Base-by-base conservation (phyloP, 2,113 vertebrate species). In the Penelope pileata region DNA sequence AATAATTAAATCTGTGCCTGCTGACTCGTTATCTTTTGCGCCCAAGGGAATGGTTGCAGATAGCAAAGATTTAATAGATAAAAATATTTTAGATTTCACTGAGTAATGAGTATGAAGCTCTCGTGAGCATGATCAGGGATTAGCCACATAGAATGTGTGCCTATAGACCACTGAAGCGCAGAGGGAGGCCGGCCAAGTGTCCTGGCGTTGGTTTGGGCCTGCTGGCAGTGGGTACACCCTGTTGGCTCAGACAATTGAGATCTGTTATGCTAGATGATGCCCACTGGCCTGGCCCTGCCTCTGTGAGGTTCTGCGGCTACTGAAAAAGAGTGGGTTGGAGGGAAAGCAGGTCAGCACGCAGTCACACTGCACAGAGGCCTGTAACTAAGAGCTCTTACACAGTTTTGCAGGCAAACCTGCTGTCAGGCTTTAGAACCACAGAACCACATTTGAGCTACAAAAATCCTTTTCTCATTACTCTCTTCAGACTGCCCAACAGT, bases 1-100 rank as follows among this genome's bases (percentile, higher is more conserved):
- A 91, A 70, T 96, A 89, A 95, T 95, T 95, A 76, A 87, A 76
- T 59, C 83, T 94, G 51, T 64, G 90, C 80, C 84, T 77, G 86
- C 86, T 96, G 94, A 90, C 81, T 96, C 86, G 53, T 74, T 88
- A 56, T 90, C 88, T 95, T 34, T 69, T 76, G 78, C 56, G 66
- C 81, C 48, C 90, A 32, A 29, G 83, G 70, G 92, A 96, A 86
- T 93, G 86, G 81, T 85, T 93, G 64, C 58, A 69, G 86, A 92
- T 83, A 87, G 77, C 22, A 48, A 95, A 95, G 80, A 94, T 88
- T 70, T 58, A 73, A 67, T 72, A 83, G 84, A 89, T 93, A 88
- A 83, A 81, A 79, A n/a, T 53, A 86, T 62, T 79, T 92, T 64
- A 18, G 62, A 15, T 79, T 72, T 94, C 72, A 88, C 43, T 53